Evolutionary conservation across 2,797 vertebrate species (phyloP).

Genomic region (Sebastes vulpes): DNA sequence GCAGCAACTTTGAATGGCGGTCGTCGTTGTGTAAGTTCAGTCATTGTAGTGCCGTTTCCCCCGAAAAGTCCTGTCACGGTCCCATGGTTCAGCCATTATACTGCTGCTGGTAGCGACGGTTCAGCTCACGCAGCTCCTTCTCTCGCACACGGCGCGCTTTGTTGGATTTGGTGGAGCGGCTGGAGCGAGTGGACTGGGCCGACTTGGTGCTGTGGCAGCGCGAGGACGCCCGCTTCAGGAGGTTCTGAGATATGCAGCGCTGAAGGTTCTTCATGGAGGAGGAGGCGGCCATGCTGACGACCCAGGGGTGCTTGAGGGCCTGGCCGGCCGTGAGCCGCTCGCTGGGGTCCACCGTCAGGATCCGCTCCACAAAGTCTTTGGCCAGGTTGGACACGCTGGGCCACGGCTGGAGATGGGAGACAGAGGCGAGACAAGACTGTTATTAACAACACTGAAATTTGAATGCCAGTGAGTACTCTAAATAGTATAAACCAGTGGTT

Average conservation of each 20-base stretch:
- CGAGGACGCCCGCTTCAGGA: slow-evolving; percentile 96
- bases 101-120: slow-evolving; percentile 97
- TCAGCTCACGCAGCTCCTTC: slow-evolving; percentile 95
- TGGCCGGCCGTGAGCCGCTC: slow-evolving; percentile 94
- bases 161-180: slow-evolving; percentile 96
- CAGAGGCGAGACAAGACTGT: not conserved
- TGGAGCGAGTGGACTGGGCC: slow-evolving; percentile 95
- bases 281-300: slow-evolving; percentile 98
- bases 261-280: slow-evolving; percentile 99
- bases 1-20: not conserved
- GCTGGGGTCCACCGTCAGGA: slow-evolving; percentile 94
- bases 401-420: slow-evolving; percentile 90
- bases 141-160: slow-evolving; percentile 94
- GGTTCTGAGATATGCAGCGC: slow-evolving; percentile 98
- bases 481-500: not conserved
- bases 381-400: slow-evolving; percentile 98
- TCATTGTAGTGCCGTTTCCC: slow-evolving; percentile 13
- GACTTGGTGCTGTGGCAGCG: slow-evolving; percentile 99
- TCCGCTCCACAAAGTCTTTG: slow-evolving; percentile 97
- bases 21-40: not conserved
- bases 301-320: slow-evolving; percentile 97
- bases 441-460: not conserved
- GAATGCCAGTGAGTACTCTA: not conserved
- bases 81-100: slow-evolving; percentile 89
- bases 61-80: not conserved